phyloP scores from a whole-genome alignment of 2,797 vertebrate genomes.

The Cygnus olor region DNA sequence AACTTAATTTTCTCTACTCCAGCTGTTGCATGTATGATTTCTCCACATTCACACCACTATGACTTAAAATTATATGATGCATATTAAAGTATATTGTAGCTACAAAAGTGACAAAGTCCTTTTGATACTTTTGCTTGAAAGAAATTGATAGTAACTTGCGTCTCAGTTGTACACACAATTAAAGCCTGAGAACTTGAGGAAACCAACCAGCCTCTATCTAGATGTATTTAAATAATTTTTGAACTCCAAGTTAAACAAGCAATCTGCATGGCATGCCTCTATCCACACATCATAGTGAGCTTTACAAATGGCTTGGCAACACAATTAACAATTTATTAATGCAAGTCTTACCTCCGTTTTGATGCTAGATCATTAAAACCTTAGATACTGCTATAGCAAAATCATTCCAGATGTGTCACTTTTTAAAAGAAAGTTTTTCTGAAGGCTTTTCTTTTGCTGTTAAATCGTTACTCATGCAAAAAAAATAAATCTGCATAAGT shows the following conservation, averaged over 20 bases:
- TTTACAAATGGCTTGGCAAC: conserved; percentile 58
- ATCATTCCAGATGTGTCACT: conserved; percentile 57
- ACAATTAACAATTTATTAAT: conserved; percentile 20
- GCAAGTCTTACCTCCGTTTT: conserved; percentile 70
- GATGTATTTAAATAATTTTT: not conserved
- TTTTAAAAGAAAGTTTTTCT: conserved; percentile 62
- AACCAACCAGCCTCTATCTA: not conserved
- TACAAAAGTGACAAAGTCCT: not conserved
- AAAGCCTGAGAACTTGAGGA: not conserved
- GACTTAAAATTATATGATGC: not conserved
- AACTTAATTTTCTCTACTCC: not conserved
- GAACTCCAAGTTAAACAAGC: conserved; percentile 24
- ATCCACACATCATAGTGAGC: not conserved
- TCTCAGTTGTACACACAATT: not conserved
- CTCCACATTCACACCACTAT: not conserved
- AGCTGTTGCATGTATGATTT: not conserved
- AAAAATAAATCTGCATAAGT: conserved; percentile 33
- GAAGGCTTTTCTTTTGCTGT: conserved; percentile 59
- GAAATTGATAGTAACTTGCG: not conserved
- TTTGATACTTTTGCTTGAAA: conserved; percentile 1
- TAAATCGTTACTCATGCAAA: conserved; percentile 49
- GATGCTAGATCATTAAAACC: conserved; percentile 69
- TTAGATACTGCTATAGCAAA: conserved; percentile 63
- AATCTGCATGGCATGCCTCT: not conserved
- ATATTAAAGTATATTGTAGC: not conserved